Evolutionary conservation across 1,140 invertebrate species (phyloP), one percentile per base, ranked within the genome.

Genomic region (Polyergus mexicanus): DNA sequence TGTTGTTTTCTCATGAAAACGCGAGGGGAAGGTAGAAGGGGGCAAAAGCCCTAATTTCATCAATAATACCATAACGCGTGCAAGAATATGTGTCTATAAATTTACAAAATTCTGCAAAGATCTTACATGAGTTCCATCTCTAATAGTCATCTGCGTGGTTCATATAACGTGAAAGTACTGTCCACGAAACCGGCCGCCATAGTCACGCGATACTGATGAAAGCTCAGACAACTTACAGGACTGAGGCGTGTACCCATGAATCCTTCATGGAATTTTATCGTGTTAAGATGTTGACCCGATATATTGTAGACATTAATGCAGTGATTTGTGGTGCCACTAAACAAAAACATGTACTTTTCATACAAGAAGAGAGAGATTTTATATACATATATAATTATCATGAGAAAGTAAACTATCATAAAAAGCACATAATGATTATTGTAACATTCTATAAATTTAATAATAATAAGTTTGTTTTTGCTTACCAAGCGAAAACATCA

Each of bases 231-330:
- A 86, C 96, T 97, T 74, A 98, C 97, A 41, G 98, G 97, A 22
- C 97, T 97, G 84, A 98, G 98, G 88, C 98, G 96, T 86, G 98
- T 97, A 47, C 97, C 97, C 96, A 98, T 98, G 93, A 99, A 99
- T 63, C 98, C 98, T 92, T 99, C 98, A 92, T 98, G 97, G 91
- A 97, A 97, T 93, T 98, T 97, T 91, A 99, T 97, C 1, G 96
- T 96, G 92, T 97, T 97, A 85, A 98, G 96, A 38, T 95, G 93
- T 5, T 95, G 95, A 22, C 98, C 98, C 58, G 96, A 96, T 80
- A 97, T 96, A 91, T 97, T 97, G 94, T 97, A 98, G 7, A 99
- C 96, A 84, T 96, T 97, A 77, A 99, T 98, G 87, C 96, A 97
- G 89, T 98, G 98, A 95, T 97, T 98, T 58, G 96, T 95, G 2